A percentile compares a stretch with the other conserved stretches of the same genome.
These are phyloP conservation scores for Neodontobutis hainanensis DNA, from an alignment of 2,113 vertebrate genomes.

Conservation along the genomic window DNA sequence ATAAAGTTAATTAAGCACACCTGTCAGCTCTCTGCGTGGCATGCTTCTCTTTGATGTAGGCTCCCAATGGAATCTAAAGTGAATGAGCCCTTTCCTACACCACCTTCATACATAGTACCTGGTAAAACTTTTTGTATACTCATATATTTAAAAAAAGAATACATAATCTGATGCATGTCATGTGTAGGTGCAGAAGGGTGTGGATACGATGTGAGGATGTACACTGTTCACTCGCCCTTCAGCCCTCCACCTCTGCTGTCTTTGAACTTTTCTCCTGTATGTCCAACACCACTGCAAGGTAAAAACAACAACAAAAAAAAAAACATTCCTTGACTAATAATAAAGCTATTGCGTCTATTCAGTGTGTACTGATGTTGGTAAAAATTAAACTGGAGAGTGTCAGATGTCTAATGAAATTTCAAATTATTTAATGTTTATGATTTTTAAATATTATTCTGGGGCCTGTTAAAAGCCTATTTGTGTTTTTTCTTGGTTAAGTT, in stretches of 20 bases:
- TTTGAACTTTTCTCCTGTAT: slow-evolving; percentile 24
- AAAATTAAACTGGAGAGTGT: too few species aligned
- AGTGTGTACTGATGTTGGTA: too few species aligned
- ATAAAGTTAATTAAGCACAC: slow-evolving; percentile 47
- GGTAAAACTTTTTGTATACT: slow-evolving; percentile 45
- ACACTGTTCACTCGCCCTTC: slow-evolving; percentile 46
- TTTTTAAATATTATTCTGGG: too few species aligned
- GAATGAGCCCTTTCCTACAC: slow-evolving; percentile 38
- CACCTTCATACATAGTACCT: slow-evolving; percentile 40
- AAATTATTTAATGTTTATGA: too few species aligned
- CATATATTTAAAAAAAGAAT: neutral
- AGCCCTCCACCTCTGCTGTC: slow-evolving; percentile 17
- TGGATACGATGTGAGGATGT: slow-evolving; percentile 17
- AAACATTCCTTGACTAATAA: too few species aligned
- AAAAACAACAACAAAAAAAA: neutral
- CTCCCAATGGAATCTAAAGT: slow-evolving; percentile 46
- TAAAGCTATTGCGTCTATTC: too few species aligned
- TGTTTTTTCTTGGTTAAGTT: too few species aligned
- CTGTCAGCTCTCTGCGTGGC: slow-evolving; percentile 25
- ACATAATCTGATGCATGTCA: neutral
- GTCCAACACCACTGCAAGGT: slow-evolving; percentile 38
- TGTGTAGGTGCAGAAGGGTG: slow-evolving; percentile 19
- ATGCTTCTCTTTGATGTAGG: neutral
- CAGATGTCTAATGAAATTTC: too few species aligned
- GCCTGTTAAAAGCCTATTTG: too few species aligned